Conservation (phyloP, 2,113 vertebrate species). For the Amazona vittata region DNA sequence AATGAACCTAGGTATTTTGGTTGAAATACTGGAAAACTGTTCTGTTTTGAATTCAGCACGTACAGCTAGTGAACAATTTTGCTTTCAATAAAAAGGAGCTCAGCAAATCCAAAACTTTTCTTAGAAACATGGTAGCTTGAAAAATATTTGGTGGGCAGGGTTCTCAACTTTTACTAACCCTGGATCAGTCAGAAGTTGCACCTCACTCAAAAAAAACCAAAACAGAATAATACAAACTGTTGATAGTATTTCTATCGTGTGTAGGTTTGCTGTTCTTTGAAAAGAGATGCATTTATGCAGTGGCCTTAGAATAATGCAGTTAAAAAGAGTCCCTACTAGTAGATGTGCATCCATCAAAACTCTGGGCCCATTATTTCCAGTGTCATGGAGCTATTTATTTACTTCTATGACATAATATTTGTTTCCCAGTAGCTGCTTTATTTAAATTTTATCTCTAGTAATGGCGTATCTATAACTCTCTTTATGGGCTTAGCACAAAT, state of each 20-base stretch:
- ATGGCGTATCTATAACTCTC: neutral
- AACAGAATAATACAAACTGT: neutral
- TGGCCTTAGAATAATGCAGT: neutral
- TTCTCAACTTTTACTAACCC: neutral
- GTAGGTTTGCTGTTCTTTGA: neutral
- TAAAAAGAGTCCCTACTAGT: neutral
- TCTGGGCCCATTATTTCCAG: neutral
- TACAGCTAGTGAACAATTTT: neutral
- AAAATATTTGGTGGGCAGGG: neutral
- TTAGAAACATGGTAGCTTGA: neutral
- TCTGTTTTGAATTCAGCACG: neutral
- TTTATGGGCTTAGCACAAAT: neutral
- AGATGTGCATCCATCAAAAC: neutral
- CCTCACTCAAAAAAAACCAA: neutral
- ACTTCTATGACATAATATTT: neutral
- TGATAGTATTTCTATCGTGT: neutral
- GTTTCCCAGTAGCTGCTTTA: neutral
- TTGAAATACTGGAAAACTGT: neutral
- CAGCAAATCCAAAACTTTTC: neutral
- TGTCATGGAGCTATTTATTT: neutral
- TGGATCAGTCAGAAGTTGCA: neutral
- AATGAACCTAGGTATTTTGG: neutral
- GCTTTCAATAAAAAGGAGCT: neutral
- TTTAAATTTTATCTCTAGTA: neutral
- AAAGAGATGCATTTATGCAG: accelerated